These are phyloP conservation scores for Tapirus terrestris DNA, from an alignment of 2,113 vertebrate genomes.

Conservation along the genomic window DNA sequence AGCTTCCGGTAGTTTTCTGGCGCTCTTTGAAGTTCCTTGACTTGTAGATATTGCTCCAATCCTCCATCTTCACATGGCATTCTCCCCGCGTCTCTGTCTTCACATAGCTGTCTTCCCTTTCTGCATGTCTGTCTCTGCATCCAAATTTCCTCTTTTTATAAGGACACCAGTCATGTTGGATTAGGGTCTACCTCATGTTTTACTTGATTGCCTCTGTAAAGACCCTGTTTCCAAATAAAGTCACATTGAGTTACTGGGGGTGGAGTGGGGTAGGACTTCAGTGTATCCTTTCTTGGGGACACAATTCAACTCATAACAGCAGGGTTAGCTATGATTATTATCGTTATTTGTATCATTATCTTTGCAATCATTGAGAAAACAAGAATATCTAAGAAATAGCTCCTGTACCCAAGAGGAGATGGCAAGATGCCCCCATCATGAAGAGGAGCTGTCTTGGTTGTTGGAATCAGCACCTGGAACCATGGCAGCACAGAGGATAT, in stretches of 20 bases:
- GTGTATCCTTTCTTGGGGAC: neutral
- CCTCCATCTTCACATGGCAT: fast-evolving
- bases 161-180: neutral
- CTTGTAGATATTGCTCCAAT: fast-evolving
- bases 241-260: neutral
- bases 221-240: neutral
- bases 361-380: neutral
- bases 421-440: fast-evolving
- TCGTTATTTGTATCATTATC: neutral
- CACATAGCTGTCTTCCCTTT: fast-evolving
- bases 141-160: neutral
- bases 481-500: neutral
- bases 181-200: neutral
- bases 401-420: neutral
- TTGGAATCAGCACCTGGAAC: neutral
- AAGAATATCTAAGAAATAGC: neutral
- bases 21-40: neutral
- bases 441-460: neutral
- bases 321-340: neutral
- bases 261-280: neutral
- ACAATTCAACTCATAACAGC: neutral
- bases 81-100: neutral
- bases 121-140: neutral
- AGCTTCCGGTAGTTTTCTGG: neutral
- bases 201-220: neutral